Evolutionary conservation across 2,888 invertebrate species (phyloP), one percentile per base, ranked within the genome.

Genomic region (Caenorhabditis afra): DNA sequence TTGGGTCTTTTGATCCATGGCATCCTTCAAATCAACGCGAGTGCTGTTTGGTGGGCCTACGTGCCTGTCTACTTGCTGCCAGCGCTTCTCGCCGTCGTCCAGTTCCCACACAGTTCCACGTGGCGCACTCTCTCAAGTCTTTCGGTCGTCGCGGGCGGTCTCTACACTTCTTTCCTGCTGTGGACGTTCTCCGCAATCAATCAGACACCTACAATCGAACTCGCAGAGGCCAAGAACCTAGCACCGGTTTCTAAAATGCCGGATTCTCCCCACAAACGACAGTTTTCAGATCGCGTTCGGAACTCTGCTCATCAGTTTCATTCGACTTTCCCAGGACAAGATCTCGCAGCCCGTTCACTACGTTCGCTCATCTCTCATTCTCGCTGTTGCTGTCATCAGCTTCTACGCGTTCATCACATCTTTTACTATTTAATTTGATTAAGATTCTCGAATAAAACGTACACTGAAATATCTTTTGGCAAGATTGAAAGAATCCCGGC

Each of bases 61-160:
- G 62, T 44, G 10, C 77, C 77, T 1, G 59, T 77, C 16, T 77
- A 77, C 55, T 14, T 57, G 12, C 11, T 71, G 0, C 39, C 70
- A 5, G 77, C 77, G 0, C 18, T 59, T 3, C 55, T 77, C 7
- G 49, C 65, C 11, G 47, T 71, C n/a, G 8, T 71, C 18, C 65
- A 70, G 35, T 22, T 65, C 8, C 70, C 77, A 10, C 58, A 59
- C 5, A 70, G 61, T 37, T 11, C 47, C 11, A 55, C 70, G 20
- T 77, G 77, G 77, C 65, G 77, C 18, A 49, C 65, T 10, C 47
- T 71, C n/a, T 77, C 77, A 4, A 55, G 70, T 1, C 52, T 77
- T 18, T 59, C 70, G 1, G 53, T 77, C n/a, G 58, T 76, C 16
- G 11, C 41, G 12, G 76, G 76, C 16, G 76, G 76, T 35, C 35